These are phyloP conservation scores for Tapera naevia DNA, from an alignment of 2,797 vertebrate genomes.

Conservation along the genomic window DNA sequence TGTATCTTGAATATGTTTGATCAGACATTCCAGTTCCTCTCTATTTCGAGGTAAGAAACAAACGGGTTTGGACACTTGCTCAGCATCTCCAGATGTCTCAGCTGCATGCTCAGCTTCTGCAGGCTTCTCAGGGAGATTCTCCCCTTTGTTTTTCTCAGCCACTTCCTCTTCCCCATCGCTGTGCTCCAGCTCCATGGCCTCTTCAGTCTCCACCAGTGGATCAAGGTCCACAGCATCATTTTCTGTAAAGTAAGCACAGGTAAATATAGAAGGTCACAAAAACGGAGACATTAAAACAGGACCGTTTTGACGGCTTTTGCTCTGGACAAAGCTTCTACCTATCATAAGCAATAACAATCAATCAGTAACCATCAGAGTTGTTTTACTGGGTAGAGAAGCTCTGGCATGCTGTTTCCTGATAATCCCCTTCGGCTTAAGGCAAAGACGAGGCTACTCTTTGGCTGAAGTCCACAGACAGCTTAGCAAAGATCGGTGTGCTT, in stretches of 20 bases:
- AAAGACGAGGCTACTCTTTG: background rate
- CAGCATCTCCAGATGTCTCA: background rate
- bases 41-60: conserved; percentile 85
- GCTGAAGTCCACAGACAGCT: background rate
- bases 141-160: background rate
- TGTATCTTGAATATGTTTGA: conserved; percentile 84
- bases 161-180: conserved; percentile 56
- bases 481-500: background rate
- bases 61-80: conserved; percentile 31
- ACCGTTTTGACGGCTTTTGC: background rate
- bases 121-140: background rate
- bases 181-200: conserved; percentile 76
- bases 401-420: background rate
- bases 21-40: conserved; percentile 84
- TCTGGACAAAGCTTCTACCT: background rate
- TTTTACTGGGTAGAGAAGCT: background rate
- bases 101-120: background rate
- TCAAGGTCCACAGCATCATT: conserved; percentile 51
- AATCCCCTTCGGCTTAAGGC: background rate
- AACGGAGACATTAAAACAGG: background rate
- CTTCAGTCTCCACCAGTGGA: conserved; percentile 62
- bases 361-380: background rate
- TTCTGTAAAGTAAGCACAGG: conserved; percentile 26
- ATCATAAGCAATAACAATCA: background rate
- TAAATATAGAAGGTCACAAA: background rate